Base-by-base conservation (phyloP, 1,140 invertebrate species). In the Papilio polyxenes region DNA sequence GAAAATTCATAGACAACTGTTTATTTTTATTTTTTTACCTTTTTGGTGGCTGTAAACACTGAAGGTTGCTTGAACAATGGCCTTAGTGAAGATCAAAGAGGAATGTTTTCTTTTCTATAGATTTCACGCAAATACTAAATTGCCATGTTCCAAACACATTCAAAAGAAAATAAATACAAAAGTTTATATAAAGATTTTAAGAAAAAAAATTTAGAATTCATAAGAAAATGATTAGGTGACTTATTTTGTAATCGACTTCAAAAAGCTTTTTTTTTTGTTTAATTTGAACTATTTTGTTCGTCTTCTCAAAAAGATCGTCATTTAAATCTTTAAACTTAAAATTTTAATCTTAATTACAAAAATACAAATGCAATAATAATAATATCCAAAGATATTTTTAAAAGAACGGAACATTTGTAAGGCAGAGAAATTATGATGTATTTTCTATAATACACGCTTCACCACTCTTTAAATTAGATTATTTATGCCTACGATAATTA, bases 101-200 rank as follows among this genome's bases (percentile, higher is more conserved):
- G 62, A 31, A 65, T 72, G 65, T 72, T 72, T 72, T 72, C 65
- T 72, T 72, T 69, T 72, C 13, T 40, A 72, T 17, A 72, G 65
- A 72, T 72, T 72, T 72, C 65, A 37, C 65, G 65, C 23, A 72
- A 72, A 31, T 65, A 65, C 37, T 31, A 72, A 72, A 72, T 11
- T 37, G 23, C 65, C 65, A 37, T 72, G 31, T 20, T 59, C 56
- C 56, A 59, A 59, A 59, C 56, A 20, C 31, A 10, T 72, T 72
- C 23, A 72, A 72, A 37, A 72, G 65, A 72, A 72, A 72, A 72
- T 72, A 40, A 72, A 37, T 65, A 65, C 62, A 65, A 72, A 37
- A 62, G 59, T 23, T 20, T 23, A 62, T 17, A 59, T 17, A 20
- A 62, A 56, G 31, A 31, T 72, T 72, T 37, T 15, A 15, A 37